phyloP scores from a whole-genome alignment of 2,113 vertebrate species.

The Prunella himalayana region DNA sequence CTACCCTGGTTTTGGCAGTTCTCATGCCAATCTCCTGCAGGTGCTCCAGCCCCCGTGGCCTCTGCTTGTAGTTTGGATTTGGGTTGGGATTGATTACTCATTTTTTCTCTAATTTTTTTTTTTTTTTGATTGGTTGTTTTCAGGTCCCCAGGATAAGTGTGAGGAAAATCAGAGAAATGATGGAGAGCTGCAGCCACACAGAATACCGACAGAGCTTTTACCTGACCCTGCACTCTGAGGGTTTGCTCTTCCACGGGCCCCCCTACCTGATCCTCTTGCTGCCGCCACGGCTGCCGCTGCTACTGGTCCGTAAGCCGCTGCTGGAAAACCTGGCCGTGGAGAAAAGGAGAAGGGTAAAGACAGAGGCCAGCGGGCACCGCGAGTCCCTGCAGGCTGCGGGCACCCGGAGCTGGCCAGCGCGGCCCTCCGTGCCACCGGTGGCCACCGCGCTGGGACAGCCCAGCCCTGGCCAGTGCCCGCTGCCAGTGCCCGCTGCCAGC shows the following conservation, averaged over 20 bases:
- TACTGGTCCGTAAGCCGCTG: slow-evolving; percentile 95
- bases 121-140: not conserved
- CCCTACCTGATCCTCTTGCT: slow-evolving; percentile 98
- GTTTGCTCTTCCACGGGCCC: slow-evolving; percentile 90
- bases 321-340: slow-evolving; percentile 87
- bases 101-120: not conserved
- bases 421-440: not conserved
- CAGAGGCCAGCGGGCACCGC: not conserved
- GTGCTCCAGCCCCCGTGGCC: slow-evolving; percentile 51
- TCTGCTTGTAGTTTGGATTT: slow-evolving; percentile 37
- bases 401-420: not conserved
- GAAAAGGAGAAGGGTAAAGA: slow-evolving; percentile 62
- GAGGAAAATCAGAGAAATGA: slow-evolving; percentile 75
- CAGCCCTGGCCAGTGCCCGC: not conserved
- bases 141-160: slow-evolving; percentile 48
- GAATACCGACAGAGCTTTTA: slow-evolving; percentile 91
- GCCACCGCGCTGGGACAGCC: not conserved
- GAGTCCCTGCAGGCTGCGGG: not conserved
- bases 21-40: not conserved
- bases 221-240: slow-evolving; percentile 91
- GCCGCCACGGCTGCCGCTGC: slow-evolving; percentile 93
- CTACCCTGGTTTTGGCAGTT: slow-evolving; percentile 31
- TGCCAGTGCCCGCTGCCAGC: not conserved
- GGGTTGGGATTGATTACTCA: not conserved
- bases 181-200: slow-evolving; percentile 90